Base-by-base conservation (phyloP, 2,888 invertebrate genomes). In the Cyclophora punctaria region DNA sequence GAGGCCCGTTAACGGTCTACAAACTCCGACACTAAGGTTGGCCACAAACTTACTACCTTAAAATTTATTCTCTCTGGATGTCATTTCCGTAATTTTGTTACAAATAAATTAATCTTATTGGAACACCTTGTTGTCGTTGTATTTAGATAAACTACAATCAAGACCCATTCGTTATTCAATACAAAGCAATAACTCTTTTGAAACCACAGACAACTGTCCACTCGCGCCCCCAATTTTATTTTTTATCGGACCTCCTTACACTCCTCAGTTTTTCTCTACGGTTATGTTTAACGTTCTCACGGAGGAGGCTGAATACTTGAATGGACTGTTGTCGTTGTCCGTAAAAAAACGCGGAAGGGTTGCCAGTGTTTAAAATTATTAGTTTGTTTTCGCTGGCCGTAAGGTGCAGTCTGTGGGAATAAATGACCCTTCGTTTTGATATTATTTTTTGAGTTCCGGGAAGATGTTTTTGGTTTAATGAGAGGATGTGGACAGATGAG, bases 291-390 rank as follows among this genome's bases (percentile, higher is more conserved):
- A 77, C 57, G 80, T 87, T 87, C 86, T 85, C 86, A 87, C 86
- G 86, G 83, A 82, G 80, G 82, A 83, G 78, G 70, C 73, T 83
- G 78, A 37, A 37, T 37, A 37, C 37, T 37, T 37, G 37, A 80
- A 83, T 81, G 80, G 81, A 80, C 81, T 71, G 20, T 20, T 20
- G 20, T 20, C 20, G 20, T 20, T 20, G 62, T 56, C 51, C 65
- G 64, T 64, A 83, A 84, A 83, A 84, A 86, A 86, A 82, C 75
- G 69, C 83, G 85, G 86, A 87, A 87, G 86, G 86, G 86, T 85
- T 87, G 75, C 71, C 73, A 74, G 79, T 75, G 79, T 77, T 78
- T 65, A 83, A 73, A 85, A 81, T 80, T 80, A 83, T 78, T 79
- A 80, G 80, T 82, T 83, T 81, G 83, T 82, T 80, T 84, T 77